These are phyloP conservation scores for Drosophila melanica DNA, from an alignment of 1,140 invertebrate genomes.

Conservation along the genomic window DNA sequence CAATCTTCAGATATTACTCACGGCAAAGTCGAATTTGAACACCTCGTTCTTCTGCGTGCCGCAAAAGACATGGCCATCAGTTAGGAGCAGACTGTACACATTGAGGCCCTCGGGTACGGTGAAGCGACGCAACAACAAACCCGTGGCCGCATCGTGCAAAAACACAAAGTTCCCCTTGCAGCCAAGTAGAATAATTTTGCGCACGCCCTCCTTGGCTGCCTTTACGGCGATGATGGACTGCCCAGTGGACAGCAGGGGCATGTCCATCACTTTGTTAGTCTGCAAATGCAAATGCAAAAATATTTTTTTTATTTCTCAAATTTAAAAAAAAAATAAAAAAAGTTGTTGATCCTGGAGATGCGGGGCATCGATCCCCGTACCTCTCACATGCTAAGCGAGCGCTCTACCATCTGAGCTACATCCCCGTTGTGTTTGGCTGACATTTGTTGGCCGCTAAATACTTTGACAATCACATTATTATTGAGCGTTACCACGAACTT, in stretches of 20 bases:
- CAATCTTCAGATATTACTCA: conserved; percentile 67
- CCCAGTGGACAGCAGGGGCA: conserved; percentile 59
- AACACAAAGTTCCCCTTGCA: conserved; percentile 87
- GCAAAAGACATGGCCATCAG: conserved; percentile 87
- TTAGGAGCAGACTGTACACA: conserved; percentile 88
- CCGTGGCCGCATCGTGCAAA: conserved; percentile 87
- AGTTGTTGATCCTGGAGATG: conserved; percentile 84
- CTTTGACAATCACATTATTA: conserved; percentile 5
- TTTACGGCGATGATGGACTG: conserved; percentile 87
- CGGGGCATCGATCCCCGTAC: conserved; percentile 92
- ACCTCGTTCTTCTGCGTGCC: conserved; percentile 88
- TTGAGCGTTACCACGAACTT: conserved; percentile 2
- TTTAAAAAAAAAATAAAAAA: background rate
- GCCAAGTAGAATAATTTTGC: conserved; percentile 88
- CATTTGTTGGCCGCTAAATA: conserved; percentile 38
- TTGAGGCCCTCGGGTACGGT: conserved; percentile 86
- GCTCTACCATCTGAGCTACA: conserved; percentile 94
- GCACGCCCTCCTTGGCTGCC: conserved; percentile 87
- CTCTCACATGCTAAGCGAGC: conserved; percentile 94
- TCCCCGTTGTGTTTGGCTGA: conserved; percentile 55
- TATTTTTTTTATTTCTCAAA: background rate
- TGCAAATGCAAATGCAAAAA: conserved; percentile 29
- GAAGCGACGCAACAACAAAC: conserved; percentile 87
- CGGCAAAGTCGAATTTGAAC: conserved; percentile 88
- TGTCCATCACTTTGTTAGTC: conserved; percentile 60